These are phyloP conservation scores for Pungitius pungitius DNA, from an alignment of 2,113 vertebrate genomes.

Conservation along the genomic window DNA sequence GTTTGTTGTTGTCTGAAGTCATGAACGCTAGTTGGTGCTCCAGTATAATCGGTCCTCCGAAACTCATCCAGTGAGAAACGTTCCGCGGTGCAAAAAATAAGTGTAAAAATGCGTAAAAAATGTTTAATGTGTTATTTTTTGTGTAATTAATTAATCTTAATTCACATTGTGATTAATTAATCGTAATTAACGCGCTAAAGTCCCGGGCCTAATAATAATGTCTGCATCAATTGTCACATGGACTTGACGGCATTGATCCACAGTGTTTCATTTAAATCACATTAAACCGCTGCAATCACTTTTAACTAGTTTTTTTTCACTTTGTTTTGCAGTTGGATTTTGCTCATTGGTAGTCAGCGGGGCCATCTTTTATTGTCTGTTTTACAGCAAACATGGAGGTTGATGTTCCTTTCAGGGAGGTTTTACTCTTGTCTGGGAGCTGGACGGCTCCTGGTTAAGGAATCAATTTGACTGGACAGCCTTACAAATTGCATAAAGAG, in stretches of 20 bases:
- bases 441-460: constrained; percentile 78
- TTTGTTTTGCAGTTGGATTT: constrained; percentile 63
- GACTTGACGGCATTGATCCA: constrained; percentile 46
- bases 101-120: too few relatives aligned
- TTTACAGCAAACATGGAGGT: constrained; percentile 66
- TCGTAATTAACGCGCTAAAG: too few relatives aligned
- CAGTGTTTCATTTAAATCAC: constrained; percentile 57
- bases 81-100: too few relatives aligned
- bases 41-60: too few relatives aligned
- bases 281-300: constrained; percentile 55
- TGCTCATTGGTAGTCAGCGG: constrained; percentile 42
- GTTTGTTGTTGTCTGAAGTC: too few relatives aligned
- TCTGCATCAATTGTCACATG: constrained; percentile 46
- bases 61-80: too few relatives aligned
- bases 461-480: constrained; percentile 84
- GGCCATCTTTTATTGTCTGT: constrained; percentile 69
- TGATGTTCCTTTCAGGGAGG: constrained; percentile 66
- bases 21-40: too few relatives aligned
- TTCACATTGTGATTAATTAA: too few relatives aligned
- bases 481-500: constrained; percentile 83
- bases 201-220: too few relatives aligned
- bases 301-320: constrained; percentile 63
- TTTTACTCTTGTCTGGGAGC: constrained; percentile 56
- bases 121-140: too few relatives aligned
- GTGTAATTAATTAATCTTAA: too few relatives aligned